Evolutionary conservation across 2,113 vertebrate species (phyloP), one percentile per base, ranked within the genome.

Genomic region (Bambusicola thoracicus): DNA sequence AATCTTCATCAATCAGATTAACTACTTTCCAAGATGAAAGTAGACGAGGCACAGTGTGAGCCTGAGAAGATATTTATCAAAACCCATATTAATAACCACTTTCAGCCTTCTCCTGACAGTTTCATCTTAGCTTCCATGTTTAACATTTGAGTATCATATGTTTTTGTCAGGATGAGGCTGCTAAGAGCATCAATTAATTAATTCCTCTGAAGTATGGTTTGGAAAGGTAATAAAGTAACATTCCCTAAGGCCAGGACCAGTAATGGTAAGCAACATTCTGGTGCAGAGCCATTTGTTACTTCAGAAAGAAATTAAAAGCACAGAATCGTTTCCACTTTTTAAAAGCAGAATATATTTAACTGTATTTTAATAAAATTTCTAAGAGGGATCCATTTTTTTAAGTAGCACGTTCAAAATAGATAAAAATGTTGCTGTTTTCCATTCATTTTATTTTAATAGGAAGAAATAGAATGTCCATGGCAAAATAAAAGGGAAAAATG

Each of bases 1-100:
- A 97, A 98, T 98, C 98, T 99, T 98, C 98, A 98, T 99, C 98
- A 98, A 98, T 99, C 98, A 98, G 98, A 98, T 98, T 98, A 98
- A 98, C 98, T 98, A 97, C 98, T 98, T 98, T 98, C 97, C 92
- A 91, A 98, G 98, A 98, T 97, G 97, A 98, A 98, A 97, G 98
- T 97, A 98, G 98, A 98, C 94, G 96, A 98, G 95, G 97, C 98
- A 98, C 98, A 98, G 98, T 98, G 96, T 98, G 98, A 98, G 97
- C 97, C 97, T 97, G 96, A 97, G 90, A 96, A 98, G 98, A 98
- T 98, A 98, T 98, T 98, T 98, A 98, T 98, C 98, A 98, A 98
- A 98, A 97, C 97, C 96, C 97, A 96, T 98, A 99, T 98, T 98
- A 98, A 99, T 98, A 99, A 98, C 98, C 97, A 98, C 97, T 97